Conservation (phyloP, 2,113 vertebrate species). For the Dipodomys stephensi region DNA sequence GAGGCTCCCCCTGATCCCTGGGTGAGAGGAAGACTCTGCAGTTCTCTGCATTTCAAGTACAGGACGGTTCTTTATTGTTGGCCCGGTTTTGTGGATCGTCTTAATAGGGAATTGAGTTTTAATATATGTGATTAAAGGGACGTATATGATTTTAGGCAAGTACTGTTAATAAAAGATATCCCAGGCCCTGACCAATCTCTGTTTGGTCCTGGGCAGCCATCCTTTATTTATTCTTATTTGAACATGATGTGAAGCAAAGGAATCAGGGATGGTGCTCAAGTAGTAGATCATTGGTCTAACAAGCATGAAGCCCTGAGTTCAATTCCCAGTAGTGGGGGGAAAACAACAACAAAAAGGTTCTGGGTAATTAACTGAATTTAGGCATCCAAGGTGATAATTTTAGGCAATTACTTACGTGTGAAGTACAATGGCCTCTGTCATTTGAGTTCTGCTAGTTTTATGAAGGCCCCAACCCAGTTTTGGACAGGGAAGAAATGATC, state of each 20-base stretch:
- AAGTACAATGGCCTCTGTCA: neutral
- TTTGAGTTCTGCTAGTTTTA: neutral
- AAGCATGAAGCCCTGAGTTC: no score
- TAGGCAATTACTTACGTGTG: neutral
- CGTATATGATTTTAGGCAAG: neutral
- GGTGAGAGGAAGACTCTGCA: neutral
- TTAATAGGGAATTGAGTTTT: neutral
- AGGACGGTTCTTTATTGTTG: neutral
- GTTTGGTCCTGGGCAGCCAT: neutral
- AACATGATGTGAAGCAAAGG: neutral
- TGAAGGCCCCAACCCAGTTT: neutral
- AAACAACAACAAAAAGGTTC: neutral
- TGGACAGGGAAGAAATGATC: neutral
- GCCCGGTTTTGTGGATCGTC: neutral
- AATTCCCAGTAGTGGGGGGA: no score
- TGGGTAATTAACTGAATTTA: neutral
- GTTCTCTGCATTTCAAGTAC: neutral
- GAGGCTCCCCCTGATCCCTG: no score
- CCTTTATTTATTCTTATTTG: neutral
- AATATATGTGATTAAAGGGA: neutral
- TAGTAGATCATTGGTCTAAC: no score
- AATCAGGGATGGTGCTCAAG: no score
- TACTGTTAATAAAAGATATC: no score
- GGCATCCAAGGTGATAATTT: neutral
- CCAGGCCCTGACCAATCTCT: rapidly evolving